These are phyloP conservation scores for Gymnoscopelus microlampas DNA, from an alignment of 2,797 vertebrate species.

Conservation along the genomic window DNA sequence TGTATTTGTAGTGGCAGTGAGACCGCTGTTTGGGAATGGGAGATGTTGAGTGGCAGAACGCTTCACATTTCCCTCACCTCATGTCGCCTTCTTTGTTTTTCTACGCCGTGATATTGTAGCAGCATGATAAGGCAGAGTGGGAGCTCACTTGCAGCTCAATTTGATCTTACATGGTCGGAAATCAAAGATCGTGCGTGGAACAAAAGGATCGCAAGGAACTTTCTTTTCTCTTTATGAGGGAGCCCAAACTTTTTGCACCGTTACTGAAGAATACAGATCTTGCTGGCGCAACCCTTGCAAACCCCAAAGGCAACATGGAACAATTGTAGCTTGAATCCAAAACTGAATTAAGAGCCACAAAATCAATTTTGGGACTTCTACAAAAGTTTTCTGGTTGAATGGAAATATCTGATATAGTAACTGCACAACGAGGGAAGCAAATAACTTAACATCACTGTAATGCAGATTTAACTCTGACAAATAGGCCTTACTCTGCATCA, in stretches of 20 bases:
- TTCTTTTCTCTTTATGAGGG: slow-evolving; percentile 65
- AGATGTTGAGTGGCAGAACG: slow-evolving; percentile 82
- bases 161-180: slow-evolving; percentile 85
- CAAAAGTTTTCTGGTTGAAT: slow-evolving; percentile 62
- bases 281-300: slow-evolving; percentile 77
- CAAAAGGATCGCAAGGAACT: slow-evolving; percentile 76
- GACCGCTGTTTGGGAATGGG: slow-evolving; percentile 81
- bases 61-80: slow-evolving; percentile 79
- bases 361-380: slow-evolving; percentile 71
- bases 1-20: slow-evolving; percentile 85
- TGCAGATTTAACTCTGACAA: slow-evolving; percentile 27
- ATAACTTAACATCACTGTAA: slow-evolving; percentile 42
- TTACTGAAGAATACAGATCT: slow-evolving; percentile 72
- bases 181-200: slow-evolving; percentile 84
- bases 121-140: slow-evolving; percentile 79
- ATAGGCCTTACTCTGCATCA: slow-evolving; percentile 49
- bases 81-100: slow-evolving; percentile 79
- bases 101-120: slow-evolving; percentile 77
- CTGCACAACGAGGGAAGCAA: slow-evolving; percentile 23
- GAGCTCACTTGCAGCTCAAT: slow-evolving; percentile 80
- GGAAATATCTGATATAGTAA: slow-evolving; percentile 64
- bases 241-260: slow-evolving; percentile 81
- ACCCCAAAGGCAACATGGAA: slow-evolving; percentile 69
- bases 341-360: slow-evolving; percentile 77
- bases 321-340: slow-evolving; percentile 65